Evolutionary conservation across 2,888 invertebrate genomes (phyloP).

Genomic region (Nebria salina): DNA sequence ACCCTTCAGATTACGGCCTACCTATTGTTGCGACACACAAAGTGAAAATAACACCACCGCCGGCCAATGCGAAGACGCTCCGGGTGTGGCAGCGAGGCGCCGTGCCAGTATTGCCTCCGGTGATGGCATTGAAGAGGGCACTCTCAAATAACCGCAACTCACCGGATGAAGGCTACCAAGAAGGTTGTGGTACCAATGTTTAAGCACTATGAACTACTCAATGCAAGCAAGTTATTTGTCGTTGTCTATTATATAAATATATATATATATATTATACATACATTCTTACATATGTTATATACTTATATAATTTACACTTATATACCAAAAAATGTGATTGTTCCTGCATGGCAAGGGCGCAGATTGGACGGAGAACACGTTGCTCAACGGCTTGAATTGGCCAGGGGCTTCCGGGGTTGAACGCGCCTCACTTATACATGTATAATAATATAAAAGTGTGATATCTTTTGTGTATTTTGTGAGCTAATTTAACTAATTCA

Average conservation of each 20-base stretch:
- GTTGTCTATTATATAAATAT: conserved; percentile 16
- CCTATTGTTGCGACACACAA: conserved; percentile 68
- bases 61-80: conserved; percentile 77
- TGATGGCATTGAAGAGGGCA: conserved; percentile 85
- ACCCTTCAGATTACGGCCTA: conserved; percentile 82
- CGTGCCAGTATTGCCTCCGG: conserved; percentile 86
- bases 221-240: conserved; percentile 1
- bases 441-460: conserved; percentile 32
- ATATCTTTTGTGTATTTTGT: conserved; percentile 29
- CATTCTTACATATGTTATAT: background rate
- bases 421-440: conserved; percentile 39
- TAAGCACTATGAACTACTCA: conserved; percentile 61
- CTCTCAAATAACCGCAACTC: conserved; percentile 85
- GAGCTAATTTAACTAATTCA: background rate
- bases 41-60: conserved; percentile 60
- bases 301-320: conserved; percentile 4
- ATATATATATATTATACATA: conserved; percentile 36
- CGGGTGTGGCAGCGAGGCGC: conserved; percentile 87
- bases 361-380: conserved; percentile 8
- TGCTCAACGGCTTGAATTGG: conserved; percentile 33
- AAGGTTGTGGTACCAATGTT: conserved; percentile 92
- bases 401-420: conserved; percentile 38
- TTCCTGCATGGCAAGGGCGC: conserved; percentile 30
- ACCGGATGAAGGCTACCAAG: conserved; percentile 91
- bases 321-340: conserved; percentile 51